Evolutionary conservation across 1,140 invertebrate species (phyloP).

Genomic region (Drosophila punjabiensis): DNA sequence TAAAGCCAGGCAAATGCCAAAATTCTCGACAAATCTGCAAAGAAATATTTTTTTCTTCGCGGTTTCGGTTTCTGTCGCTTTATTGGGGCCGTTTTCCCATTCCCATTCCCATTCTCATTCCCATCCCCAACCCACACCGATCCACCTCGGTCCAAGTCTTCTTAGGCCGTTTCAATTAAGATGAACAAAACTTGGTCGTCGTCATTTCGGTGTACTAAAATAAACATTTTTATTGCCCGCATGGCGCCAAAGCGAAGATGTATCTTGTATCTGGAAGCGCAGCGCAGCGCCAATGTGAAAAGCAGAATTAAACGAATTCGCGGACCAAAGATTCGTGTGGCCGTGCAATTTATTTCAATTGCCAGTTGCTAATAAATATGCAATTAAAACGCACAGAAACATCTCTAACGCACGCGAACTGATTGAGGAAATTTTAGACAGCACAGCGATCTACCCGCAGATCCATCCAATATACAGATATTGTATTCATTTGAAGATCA

Average conservation of each 20-base stretch:
- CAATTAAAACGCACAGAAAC: conserved; percentile 67
- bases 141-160: conserved; percentile 18
- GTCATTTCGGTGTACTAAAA: conserved; percentile 65
- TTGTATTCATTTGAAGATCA: conserved; percentile 56
- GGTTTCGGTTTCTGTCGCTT: conserved; percentile 16
- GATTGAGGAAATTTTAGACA: conserved; percentile 44
- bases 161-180: conserved; percentile 63
- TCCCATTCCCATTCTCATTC: not conserved
- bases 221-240: conserved; percentile 75
- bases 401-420: conserved; percentile 59
- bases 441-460: conserved; percentile 19
- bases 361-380: conserved; percentile 71
- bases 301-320: conserved; percentile 44
- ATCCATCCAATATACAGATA: conserved; percentile 22
- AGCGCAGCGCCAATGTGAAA: conserved; percentile 43
- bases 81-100: conserved; percentile 32
- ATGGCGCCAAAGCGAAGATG: conserved; percentile 64
- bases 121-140: conserved; percentile 8
- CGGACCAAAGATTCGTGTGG: conserved; percentile 41
- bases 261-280: conserved; percentile 51
- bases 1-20: conserved; percentile 11
- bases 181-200: conserved; percentile 62
- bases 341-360: conserved; percentile 70
- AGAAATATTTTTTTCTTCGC: conserved; percentile 22
- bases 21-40: conserved; percentile 58